These are phyloP conservation scores for Torymus tubicola DNA, from an alignment of 2,888 invertebrate species.

Conservation along the genomic window DNA sequence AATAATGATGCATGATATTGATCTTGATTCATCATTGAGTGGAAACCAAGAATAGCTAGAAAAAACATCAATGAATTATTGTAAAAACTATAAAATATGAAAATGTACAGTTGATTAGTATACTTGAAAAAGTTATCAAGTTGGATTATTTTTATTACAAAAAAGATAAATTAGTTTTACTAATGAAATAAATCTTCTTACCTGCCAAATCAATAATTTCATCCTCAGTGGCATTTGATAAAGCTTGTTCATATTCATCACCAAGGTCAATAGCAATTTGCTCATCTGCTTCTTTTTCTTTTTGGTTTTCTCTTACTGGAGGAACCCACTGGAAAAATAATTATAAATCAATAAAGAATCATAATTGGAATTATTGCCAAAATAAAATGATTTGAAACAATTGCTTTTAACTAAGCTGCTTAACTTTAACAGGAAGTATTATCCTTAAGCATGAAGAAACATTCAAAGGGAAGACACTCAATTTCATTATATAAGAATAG, in stretches of 20 bases:
- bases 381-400: too few relatives aligned
- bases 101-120: neutral
- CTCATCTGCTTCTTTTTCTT: conserved; percentile 90
- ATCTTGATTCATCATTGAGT: conserved; percentile 99
- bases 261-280: conserved; percentile 95
- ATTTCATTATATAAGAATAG: too few relatives aligned
- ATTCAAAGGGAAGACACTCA: too few relatives aligned
- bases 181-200: conserved; percentile 69
- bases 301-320: conserved; percentile 83
- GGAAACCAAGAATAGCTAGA: conserved; percentile 97
- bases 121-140: neutral
- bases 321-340: conserved; percentile 85
- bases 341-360: conserved; percentile 1
- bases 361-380: too few relatives aligned
- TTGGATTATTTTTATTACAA: too few relatives aligned
- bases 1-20: conserved; percentile 98
- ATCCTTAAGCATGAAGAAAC: too few relatives aligned
- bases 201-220: conserved; percentile 99
- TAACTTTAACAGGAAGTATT: too few relatives aligned
- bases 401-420: too few relatives aligned
- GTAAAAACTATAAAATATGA: neutral
- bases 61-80: conserved; percentile 58
- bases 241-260: conserved; percentile 95
- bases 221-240: conserved; percentile 91
- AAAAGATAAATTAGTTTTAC: too few relatives aligned